Conservation (phyloP, 2,113 vertebrate genomes). For the Ciconia maguari region DNA sequence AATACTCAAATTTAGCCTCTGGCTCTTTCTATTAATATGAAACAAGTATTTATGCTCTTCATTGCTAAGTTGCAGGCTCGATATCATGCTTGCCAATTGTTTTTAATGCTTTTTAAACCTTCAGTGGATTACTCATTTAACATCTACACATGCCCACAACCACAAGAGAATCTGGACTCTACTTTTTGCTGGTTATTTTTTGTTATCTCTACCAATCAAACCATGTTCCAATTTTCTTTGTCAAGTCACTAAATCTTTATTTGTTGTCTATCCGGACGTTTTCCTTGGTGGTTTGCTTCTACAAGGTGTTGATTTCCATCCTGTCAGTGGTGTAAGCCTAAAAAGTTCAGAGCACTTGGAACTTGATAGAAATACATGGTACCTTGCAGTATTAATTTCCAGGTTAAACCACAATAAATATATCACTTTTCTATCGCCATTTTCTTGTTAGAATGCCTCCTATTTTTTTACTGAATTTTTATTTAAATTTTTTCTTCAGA, state of each 20-base stretch:
- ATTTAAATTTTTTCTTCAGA: neutral
- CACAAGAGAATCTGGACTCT: neutral
- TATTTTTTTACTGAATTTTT: neutral
- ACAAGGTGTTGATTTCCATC: neutral
- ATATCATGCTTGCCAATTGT: neutral
- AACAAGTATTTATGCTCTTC: neutral
- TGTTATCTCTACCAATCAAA: neutral
- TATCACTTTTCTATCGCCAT: neutral
- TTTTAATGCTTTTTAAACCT: neutral
- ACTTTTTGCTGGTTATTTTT: neutral
- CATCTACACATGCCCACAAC: rapidly evolving
- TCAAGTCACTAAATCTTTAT: neutral
- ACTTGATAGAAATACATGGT: neutral
- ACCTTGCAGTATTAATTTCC: neutral
- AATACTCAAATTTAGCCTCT: neutral
- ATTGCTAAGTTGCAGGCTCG: neutral
- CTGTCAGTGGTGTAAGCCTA: neutral
- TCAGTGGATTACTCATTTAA: neutral
- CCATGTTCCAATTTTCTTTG: neutral
- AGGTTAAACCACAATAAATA: neutral
- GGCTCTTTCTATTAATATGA: neutral
- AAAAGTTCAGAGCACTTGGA: neutral
- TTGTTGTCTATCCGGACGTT: neutral
- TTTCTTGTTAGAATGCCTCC: neutral
- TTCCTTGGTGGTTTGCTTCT: neutral